Percentiles rank a stretch among this genome's conserved stretches.
Evolutionary conservation across 2,113 vertebrate species (phyloP).

Genomic region (Corythornis madagascariensis): DNA sequence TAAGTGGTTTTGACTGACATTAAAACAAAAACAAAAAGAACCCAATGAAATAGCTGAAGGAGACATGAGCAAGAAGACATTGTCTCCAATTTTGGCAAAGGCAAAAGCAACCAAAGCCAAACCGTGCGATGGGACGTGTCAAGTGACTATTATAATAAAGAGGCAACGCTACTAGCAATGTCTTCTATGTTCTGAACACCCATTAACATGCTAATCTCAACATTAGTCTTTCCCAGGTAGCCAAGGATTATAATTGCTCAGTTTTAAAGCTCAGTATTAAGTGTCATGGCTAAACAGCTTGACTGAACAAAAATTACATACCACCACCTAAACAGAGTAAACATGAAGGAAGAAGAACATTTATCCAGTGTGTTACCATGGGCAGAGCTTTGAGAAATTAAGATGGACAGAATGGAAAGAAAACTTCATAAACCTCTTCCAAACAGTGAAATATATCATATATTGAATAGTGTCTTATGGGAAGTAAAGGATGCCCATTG

Average conservation of each 20-base stretch:
- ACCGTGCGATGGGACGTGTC: neutral
- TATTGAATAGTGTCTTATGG: neutral
- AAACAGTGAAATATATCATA: neutral
- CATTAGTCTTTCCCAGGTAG: neutral
- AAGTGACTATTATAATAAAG: slow-evolving; percentile 1
- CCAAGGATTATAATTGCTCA: slow-evolving; percentile 1
- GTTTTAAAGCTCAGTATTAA: neutral
- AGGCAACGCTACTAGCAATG: neutral
- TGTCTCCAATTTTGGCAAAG: neutral
- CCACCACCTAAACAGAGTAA: neutral
- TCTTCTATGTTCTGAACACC: neutral
- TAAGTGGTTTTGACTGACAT: slow-evolving; percentile 6
- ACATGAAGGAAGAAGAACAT: neutral
- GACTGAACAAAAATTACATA: slow-evolving; percentile 23
- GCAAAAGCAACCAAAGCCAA: neutral
- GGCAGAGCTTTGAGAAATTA: neutral
- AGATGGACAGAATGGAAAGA: slow-evolving; percentile 12
- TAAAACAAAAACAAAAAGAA: slow-evolving; percentile 28
- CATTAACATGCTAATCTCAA: neutral
- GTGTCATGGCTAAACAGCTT: neutral
- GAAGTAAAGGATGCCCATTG: slow-evolving; percentile 3
- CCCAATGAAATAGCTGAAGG: neutral
- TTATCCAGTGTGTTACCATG: neutral
- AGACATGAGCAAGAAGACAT: neutral
- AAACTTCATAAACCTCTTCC: neutral